These are phyloP conservation scores for Spialia ferax DNA, from an alignment of 2,888 invertebrate genomes.

Conservation along the genomic window DNA sequence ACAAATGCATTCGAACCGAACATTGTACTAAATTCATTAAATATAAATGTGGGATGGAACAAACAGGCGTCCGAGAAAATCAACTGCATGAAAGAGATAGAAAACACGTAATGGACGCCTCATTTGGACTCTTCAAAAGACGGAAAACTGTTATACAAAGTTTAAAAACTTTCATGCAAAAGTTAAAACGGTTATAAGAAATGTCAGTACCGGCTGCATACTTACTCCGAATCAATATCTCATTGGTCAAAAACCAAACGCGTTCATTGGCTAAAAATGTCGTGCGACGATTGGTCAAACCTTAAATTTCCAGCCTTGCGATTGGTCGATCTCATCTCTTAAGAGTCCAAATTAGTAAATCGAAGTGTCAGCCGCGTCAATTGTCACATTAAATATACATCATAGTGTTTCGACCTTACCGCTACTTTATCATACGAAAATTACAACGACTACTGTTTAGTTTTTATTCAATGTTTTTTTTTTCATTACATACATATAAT, in stretches of 20 bases:
- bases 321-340: slow-evolving; percentile 31
- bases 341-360: slow-evolving; percentile 25
- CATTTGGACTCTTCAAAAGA: slow-evolving; percentile 15
- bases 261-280: slow-evolving; percentile 2
- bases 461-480: slow-evolving; percentile 49
- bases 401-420: slow-evolving; percentile 52
- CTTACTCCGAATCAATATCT: neutral
- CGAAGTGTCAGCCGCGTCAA: slow-evolving; percentile 15
- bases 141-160: neutral
- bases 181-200: slow-evolving; percentile 5
- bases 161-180: slow-evolving; percentile 13
- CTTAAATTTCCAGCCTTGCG: neutral
- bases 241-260: slow-evolving; percentile 22
- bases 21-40: slow-evolving; percentile 48
- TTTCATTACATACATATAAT: slow-evolving; percentile 52
- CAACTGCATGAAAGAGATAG: slow-evolving; percentile 19
- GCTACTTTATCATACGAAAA: slow-evolving; percentile 70
- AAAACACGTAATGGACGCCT: slow-evolving; percentile 24
- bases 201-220: slow-evolving; percentile 12
- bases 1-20: slow-evolving; percentile 54
- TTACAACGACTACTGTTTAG: slow-evolving; percentile 74
- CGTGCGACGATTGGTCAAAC: neutral
- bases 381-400: slow-evolving; percentile 69
- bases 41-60: slow-evolving; percentile 37
- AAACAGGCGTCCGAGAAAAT: slow-evolving; percentile 4